These are phyloP conservation scores for Callopanchax toddi DNA, from an alignment of 2,113 vertebrate species.

Conservation along the genomic window DNA sequence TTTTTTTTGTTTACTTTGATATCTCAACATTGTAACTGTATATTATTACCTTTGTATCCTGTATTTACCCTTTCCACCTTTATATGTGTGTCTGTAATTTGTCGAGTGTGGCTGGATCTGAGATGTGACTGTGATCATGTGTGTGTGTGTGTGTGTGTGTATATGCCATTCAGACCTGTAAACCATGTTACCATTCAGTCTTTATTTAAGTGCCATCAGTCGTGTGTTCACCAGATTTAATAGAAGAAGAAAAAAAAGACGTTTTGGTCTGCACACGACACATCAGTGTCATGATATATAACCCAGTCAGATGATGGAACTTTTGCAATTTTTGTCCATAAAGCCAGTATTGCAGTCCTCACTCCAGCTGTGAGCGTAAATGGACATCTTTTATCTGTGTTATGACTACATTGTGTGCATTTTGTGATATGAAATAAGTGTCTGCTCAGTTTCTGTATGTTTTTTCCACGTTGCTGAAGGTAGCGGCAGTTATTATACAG, in stretches of 20 bases:
- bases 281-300: conserved; percentile 58
- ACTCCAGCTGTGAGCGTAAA: conserved; percentile 57
- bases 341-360: conserved; percentile 75
- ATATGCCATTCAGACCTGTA: conserved; percentile 62
- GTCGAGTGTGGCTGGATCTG: not conserved
- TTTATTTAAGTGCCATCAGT: conserved; percentile 62
- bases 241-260: conserved; percentile 15
- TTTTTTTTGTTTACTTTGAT: conserved; percentile 71
- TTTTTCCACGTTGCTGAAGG: conserved; percentile 72
- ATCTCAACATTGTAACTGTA: conserved; percentile 71
- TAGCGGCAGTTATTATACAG: conserved; percentile 69
- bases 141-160: conserved; percentile 42
- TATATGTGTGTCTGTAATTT: conserved; percentile 53
- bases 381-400: conserved; percentile 74
- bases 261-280: conserved; percentile 32
- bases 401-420: conserved; percentile 73
- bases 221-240: conserved; percentile 34
- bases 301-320: conserved; percentile 59
- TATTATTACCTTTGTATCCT: conserved; percentile 73
- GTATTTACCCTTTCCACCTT: conserved; percentile 64
- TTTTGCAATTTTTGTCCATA: conserved; percentile 56
- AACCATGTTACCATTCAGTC: conserved; percentile 52
- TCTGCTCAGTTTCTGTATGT: conserved; percentile 75
- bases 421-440: conserved; percentile 77
- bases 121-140: conserved; percentile 65